Evolutionary conservation across 2,113 vertebrate genomes (phyloP), one percentile per base, ranked within the genome.

Genomic region (Argyrosomus japonicus): DNA sequence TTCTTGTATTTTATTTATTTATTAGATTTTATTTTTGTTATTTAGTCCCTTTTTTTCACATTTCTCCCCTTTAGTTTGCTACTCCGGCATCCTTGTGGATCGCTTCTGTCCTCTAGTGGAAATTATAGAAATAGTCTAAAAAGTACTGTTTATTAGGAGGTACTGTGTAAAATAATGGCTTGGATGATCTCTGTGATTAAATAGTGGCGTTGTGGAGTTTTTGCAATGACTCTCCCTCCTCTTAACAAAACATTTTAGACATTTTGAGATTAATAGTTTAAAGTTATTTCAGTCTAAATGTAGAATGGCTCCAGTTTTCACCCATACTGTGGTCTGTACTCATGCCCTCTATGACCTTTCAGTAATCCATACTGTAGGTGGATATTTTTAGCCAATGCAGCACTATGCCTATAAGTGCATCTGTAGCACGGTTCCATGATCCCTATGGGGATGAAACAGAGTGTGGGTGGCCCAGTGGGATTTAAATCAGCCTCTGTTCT

Each of bases 51-150:
- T 27, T 60, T 60, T 6, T 32, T 6, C 57, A 51, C 32, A 36
- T 50, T 69, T 19, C 0, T 19, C 0, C 2, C 7, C 53, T 14
- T n/a, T 36, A 60, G 50, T 70, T 70, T 70, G 12, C 18, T 75
- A 4, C n/a, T 70, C 27, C 7, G 5, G 45, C 25, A 11, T 65
- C 51, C 9, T 13, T 75, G 19, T 82, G 69, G 89, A 87, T 88
- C 65, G 0, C 73, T 90, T 89, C 87, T 91, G 87, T 45, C 84
- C 85, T 91, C 91, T 89, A 80, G 89, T 92, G 93, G 93, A 68
- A 6, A 71, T 68, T 27, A 27, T 3, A 36, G 63, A 63, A 67
- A 40, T 10, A 19, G 32, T 53, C 13, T 3, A 50, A 36, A 47
- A 13, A 48, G 13, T 18, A 10, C 13, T 21, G 47, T 13, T 64